phyloP scores from a whole-genome alignment of 2,113 vertebrate genomes.

The Perca schrenkii region DNA sequence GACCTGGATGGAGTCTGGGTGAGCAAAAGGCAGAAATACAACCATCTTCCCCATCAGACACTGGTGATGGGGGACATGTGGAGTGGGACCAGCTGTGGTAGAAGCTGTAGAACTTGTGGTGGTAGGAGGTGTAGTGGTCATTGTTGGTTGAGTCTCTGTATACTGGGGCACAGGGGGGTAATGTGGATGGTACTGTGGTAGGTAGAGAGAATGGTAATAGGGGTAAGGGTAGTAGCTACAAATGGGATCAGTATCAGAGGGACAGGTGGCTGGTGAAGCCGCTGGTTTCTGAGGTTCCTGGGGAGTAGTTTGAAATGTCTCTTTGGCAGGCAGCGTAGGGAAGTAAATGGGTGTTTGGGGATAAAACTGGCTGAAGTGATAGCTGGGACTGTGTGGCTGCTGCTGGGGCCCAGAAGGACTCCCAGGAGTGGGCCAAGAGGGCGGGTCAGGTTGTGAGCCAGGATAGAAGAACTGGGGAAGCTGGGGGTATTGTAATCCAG shows the following conservation, averaged over 20 bases:
- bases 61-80: conserved; percentile 37
- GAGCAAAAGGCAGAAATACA: conserved; percentile 73
- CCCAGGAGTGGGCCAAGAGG: not conserved
- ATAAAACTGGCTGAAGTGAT: conserved; percentile 15
- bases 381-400: not conserved
- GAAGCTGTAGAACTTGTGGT: not conserved
- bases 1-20: conserved; percentile 76
- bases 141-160: conserved; percentile 1
- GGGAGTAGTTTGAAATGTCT: not conserved
- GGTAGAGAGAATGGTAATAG: conserved; percentile 28
- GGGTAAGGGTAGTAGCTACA: conserved; percentile 45
- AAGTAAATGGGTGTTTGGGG: conserved; percentile 16
- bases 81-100: conserved; percentile 5
- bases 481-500: conserved; percentile 26
- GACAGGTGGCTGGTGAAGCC: conserved; percentile 22
- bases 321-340: not conserved
- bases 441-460: conserved; percentile 14
- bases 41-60: conserved; percentile 66
- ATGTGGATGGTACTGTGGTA: not conserved
- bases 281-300: conserved; percentile 13
- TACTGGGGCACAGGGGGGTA: conserved; percentile 14
- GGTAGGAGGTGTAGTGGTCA: not conserved
- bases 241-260: conserved; percentile 1
- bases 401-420: too few species aligned
- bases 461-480: conserved; percentile 41